These are phyloP conservation scores for Watsonalla cultraria DNA, from an alignment of 2,888 invertebrate genomes.

Conservation along the genomic window DNA sequence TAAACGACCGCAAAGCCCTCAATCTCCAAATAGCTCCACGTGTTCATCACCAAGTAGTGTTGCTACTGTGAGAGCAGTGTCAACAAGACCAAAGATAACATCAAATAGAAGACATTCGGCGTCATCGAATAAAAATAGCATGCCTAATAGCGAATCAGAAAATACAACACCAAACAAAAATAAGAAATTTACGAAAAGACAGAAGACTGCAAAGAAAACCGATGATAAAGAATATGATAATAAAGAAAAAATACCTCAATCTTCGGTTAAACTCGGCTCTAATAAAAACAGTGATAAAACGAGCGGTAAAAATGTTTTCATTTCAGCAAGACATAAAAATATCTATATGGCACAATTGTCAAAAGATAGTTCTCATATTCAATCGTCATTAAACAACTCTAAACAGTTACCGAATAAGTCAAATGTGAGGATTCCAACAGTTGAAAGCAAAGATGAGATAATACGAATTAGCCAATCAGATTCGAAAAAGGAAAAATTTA, in stretches of 20 bases:
- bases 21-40: slow-evolving; percentile 52
- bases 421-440: slow-evolving; percentile 27
- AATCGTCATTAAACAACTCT: slow-evolving; percentile 23
- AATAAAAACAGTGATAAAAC: slow-evolving; percentile 24
- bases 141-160: slow-evolving; percentile 40
- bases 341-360: slow-evolving; percentile 41
- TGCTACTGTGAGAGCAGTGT: slow-evolving; percentile 48
- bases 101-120: slow-evolving; percentile 32
- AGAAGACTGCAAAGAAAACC: slow-evolving; percentile 29
- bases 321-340: slow-evolving; percentile 34
- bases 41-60: slow-evolving; percentile 59
- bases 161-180: slow-evolving; percentile 28
- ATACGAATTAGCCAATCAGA: slow-evolving; percentile 18
- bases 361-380: slow-evolving; percentile 26
- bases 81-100: slow-evolving; percentile 25
- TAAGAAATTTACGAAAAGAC: slow-evolving; percentile 39
- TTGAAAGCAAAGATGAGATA: slow-evolving; percentile 24
- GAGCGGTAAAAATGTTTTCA: slow-evolving; percentile 25
- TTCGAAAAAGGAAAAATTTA: slow-evolving; percentile 17
- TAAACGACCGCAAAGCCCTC: slow-evolving; percentile 29
- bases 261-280: slow-evolving; percentile 30
- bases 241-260: slow-evolving; percentile 56
- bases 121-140: slow-evolving; percentile 33
- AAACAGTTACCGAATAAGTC: slow-evolving; percentile 32
- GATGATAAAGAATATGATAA: slow-evolving; percentile 32